Conservation (phyloP, 2,797 vertebrate genomes). For the Typhlichthys eigenmanni region DNA sequence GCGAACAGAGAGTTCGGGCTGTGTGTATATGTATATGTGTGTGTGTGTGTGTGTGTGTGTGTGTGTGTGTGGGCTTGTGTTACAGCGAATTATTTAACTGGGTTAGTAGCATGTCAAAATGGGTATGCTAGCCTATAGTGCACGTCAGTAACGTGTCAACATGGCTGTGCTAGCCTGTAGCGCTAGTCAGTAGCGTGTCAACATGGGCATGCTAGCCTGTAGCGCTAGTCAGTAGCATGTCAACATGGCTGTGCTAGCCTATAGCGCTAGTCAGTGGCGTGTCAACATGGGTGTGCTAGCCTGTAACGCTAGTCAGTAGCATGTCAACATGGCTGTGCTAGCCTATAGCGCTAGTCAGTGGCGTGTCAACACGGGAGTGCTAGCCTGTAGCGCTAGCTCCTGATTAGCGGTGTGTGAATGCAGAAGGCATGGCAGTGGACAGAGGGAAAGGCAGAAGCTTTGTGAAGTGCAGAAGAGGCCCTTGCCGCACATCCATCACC, state of each 20-base stretch:
- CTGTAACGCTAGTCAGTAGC: too few species aligned
- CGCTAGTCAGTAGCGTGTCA: too few species aligned
- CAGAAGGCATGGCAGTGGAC: slow-evolving; percentile 26
- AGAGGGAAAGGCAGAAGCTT: slow-evolving; percentile 33
- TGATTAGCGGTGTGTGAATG: not conserved
- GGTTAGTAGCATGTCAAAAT: slow-evolving; percentile 30
- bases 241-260: too few species aligned
- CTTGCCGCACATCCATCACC: slow-evolving; percentile 23
- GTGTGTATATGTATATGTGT: slow-evolving; percentile 4
- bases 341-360: too few species aligned
- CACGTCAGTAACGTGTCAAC: slow-evolving; percentile 27
- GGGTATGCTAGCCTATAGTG: not conserved
- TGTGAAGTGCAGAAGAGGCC: not conserved
- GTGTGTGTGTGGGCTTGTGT: not conserved
- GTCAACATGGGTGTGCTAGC: too few species aligned
- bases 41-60: slow-evolving; percentile 10
- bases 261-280: too few species aligned
- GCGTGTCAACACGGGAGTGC: too few species aligned
- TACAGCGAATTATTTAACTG: not conserved
- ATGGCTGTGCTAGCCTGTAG: not conserved
- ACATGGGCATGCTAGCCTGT: too few species aligned
- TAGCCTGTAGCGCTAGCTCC: too few species aligned
- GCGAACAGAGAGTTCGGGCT: slow-evolving; percentile 17
- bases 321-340: too few species aligned
- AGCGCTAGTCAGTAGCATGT: too few species aligned